These are phyloP conservation scores for Chionomys nivalis DNA, from an alignment of 2,113 vertebrate genomes.

Conservation along the genomic window DNA sequence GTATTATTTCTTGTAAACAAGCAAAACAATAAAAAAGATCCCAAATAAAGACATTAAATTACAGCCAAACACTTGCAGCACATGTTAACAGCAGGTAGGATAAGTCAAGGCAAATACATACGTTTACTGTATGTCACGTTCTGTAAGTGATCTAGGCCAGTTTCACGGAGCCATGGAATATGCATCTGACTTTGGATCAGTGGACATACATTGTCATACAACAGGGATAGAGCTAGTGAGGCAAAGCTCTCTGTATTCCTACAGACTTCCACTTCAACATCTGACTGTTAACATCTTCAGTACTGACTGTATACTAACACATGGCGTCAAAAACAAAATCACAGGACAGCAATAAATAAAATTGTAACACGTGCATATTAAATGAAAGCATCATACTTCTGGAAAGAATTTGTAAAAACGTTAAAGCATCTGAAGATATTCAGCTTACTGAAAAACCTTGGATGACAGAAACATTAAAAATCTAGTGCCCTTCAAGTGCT, in stretches of 20 bases:
- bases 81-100: background rate
- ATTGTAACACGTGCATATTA: constrained; percentile 9
- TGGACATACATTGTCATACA: background rate
- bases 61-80: background rate
- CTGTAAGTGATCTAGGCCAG: background rate
- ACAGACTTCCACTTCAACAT: constrained; percentile 32
- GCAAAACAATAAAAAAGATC: background rate
- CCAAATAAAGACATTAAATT: background rate
- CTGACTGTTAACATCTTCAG: background rate
- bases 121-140: background rate
- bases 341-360: constrained; percentile 32
- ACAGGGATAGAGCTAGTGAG: background rate
- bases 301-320: background rate
- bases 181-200: background rate
- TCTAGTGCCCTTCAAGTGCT: background rate
- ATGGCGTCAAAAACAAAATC: constrained; percentile 24
- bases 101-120: background rate
- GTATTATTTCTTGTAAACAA: background rate
- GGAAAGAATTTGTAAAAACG: constrained; percentile 32
- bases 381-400: constrained; percentile 36
- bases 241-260: background rate
- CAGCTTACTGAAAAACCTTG: constrained; percentile 36
- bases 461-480: constrained; percentile 15
- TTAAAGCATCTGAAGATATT: background rate
- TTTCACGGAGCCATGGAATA: background rate